Conservation (phyloP, 2,113 vertebrate species). For the Columbina picui region DNA sequence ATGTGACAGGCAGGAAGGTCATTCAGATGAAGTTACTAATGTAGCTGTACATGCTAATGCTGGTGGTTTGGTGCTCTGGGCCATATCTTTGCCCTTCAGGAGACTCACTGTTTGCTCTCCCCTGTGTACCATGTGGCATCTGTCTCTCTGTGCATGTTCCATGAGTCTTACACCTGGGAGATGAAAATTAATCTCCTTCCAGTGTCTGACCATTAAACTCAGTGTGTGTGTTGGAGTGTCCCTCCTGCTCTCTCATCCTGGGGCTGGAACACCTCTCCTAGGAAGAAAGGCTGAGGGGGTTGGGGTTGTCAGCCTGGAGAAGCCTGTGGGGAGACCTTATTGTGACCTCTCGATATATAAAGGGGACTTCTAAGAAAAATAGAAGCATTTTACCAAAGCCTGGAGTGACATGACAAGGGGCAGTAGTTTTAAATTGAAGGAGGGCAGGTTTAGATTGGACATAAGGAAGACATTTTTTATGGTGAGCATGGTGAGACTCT, state of each 20-base stretch:
- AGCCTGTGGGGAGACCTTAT: not conserved
- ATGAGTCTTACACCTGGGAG: rapidly evolving
- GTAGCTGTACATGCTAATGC: not conserved
- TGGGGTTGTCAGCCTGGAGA: not conserved
- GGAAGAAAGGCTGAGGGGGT: not conserved
- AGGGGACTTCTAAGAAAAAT: not conserved
- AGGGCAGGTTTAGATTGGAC: not conserved
- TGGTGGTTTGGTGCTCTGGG: not conserved
- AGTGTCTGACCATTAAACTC: not conserved
- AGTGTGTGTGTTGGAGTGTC: not conserved
- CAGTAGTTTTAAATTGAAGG: not conserved
- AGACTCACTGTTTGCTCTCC: not conserved
- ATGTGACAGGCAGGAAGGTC: not conserved
- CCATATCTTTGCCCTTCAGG: not conserved
- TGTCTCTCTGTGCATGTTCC: not conserved
- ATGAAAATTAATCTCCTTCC: not conserved
- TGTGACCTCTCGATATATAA: not conserved
- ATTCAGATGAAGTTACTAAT: not conserved
- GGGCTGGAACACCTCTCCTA: not conserved
- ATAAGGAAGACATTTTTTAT: not conserved
- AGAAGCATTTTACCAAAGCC: not conserved
- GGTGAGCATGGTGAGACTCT: not conserved
- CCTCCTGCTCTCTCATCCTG: not conserved
- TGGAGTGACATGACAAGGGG: not conserved
- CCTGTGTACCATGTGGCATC: not conserved